Conservation (phyloP, 2,113 vertebrate genomes). For the Rana temporaria region DNA sequence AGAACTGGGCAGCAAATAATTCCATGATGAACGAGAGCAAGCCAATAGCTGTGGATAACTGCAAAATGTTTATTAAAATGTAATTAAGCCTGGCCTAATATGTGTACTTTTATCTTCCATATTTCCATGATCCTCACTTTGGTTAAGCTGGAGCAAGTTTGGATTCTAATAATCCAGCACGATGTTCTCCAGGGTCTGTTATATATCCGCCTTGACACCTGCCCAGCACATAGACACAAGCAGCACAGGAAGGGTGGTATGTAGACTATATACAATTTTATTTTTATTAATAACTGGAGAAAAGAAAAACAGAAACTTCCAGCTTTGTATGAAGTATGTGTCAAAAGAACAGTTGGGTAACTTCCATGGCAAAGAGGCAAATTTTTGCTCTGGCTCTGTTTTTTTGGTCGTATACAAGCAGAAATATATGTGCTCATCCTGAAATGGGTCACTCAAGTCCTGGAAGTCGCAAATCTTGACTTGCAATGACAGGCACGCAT, state of each 20-base stretch:
- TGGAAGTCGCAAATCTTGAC: too few relatives aligned
- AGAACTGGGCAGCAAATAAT: slow-evolving; percentile 2
- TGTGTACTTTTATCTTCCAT: not conserved
- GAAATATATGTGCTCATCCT: too few relatives aligned
- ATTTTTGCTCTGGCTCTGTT: too few relatives aligned
- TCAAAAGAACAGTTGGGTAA: too few relatives aligned
- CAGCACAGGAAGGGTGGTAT: not conserved
- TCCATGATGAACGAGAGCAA: not conserved
- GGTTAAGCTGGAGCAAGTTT: not conserved
- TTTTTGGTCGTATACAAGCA: too few relatives aligned
- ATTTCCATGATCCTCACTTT: not conserved
- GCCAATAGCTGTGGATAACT: not conserved
- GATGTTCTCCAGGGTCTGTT: not conserved
- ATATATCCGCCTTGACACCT: not conserved
- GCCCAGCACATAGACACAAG: not conserved
- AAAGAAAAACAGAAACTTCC: too few relatives aligned
- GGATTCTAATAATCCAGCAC: not conserved
- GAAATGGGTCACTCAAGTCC: too few relatives aligned
- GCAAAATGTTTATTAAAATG: slow-evolving; percentile 13
- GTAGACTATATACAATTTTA: too few relatives aligned
- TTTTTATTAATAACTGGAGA: too few relatives aligned
- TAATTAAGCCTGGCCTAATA: not conserved
- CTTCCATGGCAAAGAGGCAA: too few relatives aligned
- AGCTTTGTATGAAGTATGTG: too few relatives aligned
- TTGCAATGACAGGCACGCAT: too few relatives aligned